Percentiles rank a stretch among this genome's conserved stretches.
Evolutionary conservation across 2,888 invertebrate genomes (phyloP).

Genomic region (Allophyes oxyacanthae): DNA sequence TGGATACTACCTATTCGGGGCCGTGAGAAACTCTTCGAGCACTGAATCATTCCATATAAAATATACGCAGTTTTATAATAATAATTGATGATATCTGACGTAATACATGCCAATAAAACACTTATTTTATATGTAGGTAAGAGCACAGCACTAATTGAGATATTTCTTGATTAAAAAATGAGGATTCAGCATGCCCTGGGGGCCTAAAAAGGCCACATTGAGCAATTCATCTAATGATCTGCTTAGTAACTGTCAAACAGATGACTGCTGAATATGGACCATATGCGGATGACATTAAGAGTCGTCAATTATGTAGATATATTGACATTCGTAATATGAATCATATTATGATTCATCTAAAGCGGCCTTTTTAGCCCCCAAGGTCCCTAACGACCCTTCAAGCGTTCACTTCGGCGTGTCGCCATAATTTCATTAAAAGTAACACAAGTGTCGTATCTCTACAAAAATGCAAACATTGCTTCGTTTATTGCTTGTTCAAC

Average conservation of each 20-base stretch:
- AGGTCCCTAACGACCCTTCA: constrained; percentile 12
- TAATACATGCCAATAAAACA: no score
- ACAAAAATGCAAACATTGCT: constrained; percentile 21
- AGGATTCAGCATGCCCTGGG: constrained; percentile 4
- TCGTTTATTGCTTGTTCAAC: constrained; percentile 6
- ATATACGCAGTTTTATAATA: constrained; percentile 17
- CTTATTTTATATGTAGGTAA: no score
- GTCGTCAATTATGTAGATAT: no score
- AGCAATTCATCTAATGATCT: no score
- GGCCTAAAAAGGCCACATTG: no score
- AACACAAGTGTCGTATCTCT: neutral
- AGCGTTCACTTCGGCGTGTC: constrained; percentile 4
- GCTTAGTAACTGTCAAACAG: no score
- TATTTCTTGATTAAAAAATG: neutral
- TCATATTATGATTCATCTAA: no score
- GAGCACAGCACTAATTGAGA: neutral
- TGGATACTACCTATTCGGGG: constrained; percentile 12
- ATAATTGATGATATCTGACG: no score
- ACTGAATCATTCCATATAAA: constrained; percentile 4
- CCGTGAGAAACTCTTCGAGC: constrained; percentile 12
- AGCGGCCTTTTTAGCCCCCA: no score
- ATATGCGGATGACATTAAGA: no score
- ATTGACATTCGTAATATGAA: no score
- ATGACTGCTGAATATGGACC: no score
- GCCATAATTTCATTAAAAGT: constrained; percentile 4